Evolutionary conservation across 2,113 vertebrate genomes (phyloP).

Genomic region (Lagopus leucura): DNA sequence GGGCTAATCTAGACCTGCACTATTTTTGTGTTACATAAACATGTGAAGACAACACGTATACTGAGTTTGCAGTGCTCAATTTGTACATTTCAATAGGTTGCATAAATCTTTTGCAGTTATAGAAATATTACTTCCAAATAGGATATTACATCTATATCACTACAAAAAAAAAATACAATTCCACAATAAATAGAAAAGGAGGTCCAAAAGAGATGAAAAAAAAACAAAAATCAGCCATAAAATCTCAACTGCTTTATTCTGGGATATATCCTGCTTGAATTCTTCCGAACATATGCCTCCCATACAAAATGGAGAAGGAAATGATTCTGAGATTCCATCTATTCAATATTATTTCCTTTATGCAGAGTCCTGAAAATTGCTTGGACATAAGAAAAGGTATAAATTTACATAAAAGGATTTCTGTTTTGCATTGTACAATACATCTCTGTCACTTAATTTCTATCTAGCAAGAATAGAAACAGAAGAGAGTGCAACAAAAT

Average conservation of each 20-base stretch:
- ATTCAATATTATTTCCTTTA: neutral
- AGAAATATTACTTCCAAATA: neutral
- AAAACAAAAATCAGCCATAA: neutral
- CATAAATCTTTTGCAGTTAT: neutral
- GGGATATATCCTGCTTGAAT: neutral
- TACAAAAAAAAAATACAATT: neutral
- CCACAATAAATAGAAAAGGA: neutral
- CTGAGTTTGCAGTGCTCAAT: neutral
- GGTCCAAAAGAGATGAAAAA: neutral
- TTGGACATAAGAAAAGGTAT: constrained; percentile 48
- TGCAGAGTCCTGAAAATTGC: constrained; percentile 26
- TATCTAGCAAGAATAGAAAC: neutral
- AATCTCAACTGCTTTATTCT: neutral
- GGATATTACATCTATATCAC: neutral
- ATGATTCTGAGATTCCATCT: neutral
- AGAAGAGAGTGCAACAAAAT: neutral
- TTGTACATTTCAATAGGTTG: neutral
- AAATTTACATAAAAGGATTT: constrained; percentile 56
- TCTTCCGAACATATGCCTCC: neutral
- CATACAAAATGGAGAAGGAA: neutral
- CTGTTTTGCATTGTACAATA: neutral
- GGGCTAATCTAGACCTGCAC: neutral
- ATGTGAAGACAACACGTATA: neutral
- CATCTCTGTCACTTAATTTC: constrained; percentile 17
- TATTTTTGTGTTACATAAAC: neutral